A percentile compares a stretch with the other conserved stretches of the same genome.
These are phyloP conservation scores for Petrolisthes manimaculis DNA, from an alignment of 2,888 invertebrate species.

Conservation along the genomic window DNA sequence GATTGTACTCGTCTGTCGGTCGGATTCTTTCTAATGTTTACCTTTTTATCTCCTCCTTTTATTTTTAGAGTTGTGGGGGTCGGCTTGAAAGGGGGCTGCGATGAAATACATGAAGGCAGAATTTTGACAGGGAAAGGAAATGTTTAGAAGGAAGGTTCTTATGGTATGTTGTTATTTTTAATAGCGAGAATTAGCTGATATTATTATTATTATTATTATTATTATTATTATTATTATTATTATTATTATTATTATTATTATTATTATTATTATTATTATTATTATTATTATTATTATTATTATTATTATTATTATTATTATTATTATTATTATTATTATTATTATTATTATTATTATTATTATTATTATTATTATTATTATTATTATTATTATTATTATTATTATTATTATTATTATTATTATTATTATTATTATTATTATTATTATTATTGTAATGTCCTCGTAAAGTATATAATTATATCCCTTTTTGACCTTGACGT, in stretches of 20 bases:
- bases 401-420: conserved; percentile 13
- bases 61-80: too few relatives aligned
- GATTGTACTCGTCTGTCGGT: too few relatives aligned
- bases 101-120: too few relatives aligned
- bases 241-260: not conserved
- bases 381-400: conserved; percentile 22
- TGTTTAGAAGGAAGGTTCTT: too few relatives aligned
- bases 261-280: conserved; percentile 21
- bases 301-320: conserved; percentile 16
- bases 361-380: conserved; percentile 24
- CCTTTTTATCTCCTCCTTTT: too few relatives aligned
- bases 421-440: conserved; percentile 3
- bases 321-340: conserved; percentile 3
- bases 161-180: too few relatives aligned
- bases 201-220: not conserved
- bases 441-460: not conserved
- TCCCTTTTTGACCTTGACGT: too few relatives aligned
- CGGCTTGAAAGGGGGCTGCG: too few relatives aligned
- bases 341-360: not conserved
- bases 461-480: too few relatives aligned
- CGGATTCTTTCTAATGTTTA: too few relatives aligned
- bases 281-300: conserved; percentile 22
- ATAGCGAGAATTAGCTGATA: too few relatives aligned
- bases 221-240: not conserved
- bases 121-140: too few relatives aligned